Conservation (phyloP, 2,797 vertebrate genomes). For the Periparus ater region DNA sequence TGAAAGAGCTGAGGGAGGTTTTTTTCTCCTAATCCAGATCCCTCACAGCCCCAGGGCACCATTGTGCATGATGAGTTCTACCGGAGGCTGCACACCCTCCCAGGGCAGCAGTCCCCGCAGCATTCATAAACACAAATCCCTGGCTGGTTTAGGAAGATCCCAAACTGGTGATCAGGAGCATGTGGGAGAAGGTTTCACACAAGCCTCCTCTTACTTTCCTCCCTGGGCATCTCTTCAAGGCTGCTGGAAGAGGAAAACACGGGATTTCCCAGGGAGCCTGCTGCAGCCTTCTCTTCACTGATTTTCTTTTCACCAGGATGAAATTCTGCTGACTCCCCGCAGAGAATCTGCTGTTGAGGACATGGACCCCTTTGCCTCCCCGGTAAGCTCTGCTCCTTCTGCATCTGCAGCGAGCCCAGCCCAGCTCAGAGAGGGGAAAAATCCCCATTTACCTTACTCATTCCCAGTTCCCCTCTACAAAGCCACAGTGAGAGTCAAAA, state of each 20-base stretch:
- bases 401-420: rapidly evolving
- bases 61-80: rapidly evolving
- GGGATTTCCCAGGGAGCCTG: rapidly evolving
- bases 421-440: background rate
- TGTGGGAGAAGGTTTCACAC: background rate
- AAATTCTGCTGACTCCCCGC: slow-evolving; percentile 31
- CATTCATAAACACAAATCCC: background rate
- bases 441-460: background rate
- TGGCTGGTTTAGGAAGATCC: background rate
- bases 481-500: background rate
- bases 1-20: background rate
- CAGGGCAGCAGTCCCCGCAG: background rate
- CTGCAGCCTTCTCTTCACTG: background rate
- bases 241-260: background rate
- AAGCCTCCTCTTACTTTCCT: background rate
- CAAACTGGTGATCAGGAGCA: background rate
- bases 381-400: background rate
- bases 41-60: background rate
- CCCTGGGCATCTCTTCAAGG: rapidly evolving
- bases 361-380: rapidly evolving
- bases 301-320: background rate
- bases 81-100: background rate
- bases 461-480: background rate
- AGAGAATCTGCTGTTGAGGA: background rate
- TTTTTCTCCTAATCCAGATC: background rate